Percentiles rank a stretch among this genome's conserved stretches.
phyloP scores from a whole-genome alignment of 2,888 invertebrate species.

The Euplexia lucipara region DNA sequence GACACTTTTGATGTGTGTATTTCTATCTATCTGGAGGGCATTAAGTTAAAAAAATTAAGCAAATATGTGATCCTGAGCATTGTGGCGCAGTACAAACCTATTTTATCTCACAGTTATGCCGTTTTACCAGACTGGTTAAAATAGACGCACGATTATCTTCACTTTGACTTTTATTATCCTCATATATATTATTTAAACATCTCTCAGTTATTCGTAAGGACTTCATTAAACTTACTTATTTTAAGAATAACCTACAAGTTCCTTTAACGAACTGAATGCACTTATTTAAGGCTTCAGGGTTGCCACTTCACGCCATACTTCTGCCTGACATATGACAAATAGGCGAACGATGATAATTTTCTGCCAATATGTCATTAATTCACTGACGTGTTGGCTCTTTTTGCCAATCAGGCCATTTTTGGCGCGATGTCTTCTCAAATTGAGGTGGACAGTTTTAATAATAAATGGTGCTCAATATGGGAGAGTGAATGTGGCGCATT shows the following conservation, averaged over 20 bases:
- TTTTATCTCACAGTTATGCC: background rate
- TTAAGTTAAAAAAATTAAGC: background rate
- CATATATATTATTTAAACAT: conserved; percentile 23
- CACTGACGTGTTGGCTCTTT: conserved; percentile 30
- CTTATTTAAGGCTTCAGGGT: conserved; percentile 46
- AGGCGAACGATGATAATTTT: conserved; percentile 56
- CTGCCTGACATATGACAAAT: conserved; percentile 54
- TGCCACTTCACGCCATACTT: conserved; percentile 43
- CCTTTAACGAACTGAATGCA: conserved; percentile 48
- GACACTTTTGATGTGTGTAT: too few relatives aligned
- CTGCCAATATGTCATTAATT: conserved; percentile 55
- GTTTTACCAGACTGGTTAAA: conserved; percentile 8
- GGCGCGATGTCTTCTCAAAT: conserved; percentile 47
- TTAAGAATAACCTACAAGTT: conserved; percentile 31
- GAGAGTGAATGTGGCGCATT: conserved; percentile 12
- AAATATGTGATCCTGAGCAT: background rate
- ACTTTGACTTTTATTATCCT: conserved; percentile 28
- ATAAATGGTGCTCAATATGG: conserved; percentile 44
- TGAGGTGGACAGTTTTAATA: conserved; percentile 37
- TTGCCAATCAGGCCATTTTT: conserved; percentile 53
- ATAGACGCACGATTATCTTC: conserved; percentile 18
- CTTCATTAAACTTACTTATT: conserved; percentile 48
- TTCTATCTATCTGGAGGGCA: background rate
- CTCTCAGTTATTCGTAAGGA: conserved; percentile 39
- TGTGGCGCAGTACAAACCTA: background rate